These are phyloP conservation scores for Echeneis naucrates DNA, from an alignment of 2,797 vertebrate genomes.

Conservation along the genomic window DNA sequence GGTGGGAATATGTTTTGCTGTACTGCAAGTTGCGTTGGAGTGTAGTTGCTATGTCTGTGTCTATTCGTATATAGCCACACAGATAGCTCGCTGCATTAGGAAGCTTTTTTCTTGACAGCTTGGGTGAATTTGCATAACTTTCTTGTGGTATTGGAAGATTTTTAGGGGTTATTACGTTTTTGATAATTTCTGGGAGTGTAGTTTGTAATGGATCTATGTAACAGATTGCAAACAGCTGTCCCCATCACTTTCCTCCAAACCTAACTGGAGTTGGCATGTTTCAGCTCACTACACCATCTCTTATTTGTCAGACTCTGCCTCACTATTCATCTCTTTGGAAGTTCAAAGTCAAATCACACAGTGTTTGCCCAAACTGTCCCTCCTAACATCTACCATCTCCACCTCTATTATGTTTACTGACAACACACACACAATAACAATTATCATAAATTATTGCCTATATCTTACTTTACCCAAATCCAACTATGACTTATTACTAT, in stretches of 20 bases:
- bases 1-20: constrained; percentile 2
- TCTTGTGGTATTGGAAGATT: constrained; percentile 9
- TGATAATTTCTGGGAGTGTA: not conserved
- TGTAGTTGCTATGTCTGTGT: not conserved
- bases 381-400: not conserved
- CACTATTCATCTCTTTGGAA: constrained; percentile 26
- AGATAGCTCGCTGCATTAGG: not conserved
- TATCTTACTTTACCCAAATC: not conserved
- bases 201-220: constrained; percentile 24
- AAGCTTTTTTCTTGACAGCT: not conserved
- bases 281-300: constrained; percentile 43
- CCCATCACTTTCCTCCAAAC: constrained; percentile 13
- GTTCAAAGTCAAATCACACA: constrained; percentile 36
- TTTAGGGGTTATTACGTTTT: not conserved
- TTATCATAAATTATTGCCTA: not conserved
- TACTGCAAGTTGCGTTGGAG: not conserved
- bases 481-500: too few relatives aligned
- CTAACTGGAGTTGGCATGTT: constrained; percentile 21
- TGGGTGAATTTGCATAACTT: not conserved
- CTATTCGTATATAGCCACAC: not conserved
- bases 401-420: not conserved
- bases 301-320: constrained; percentile 33
- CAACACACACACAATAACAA: not conserved
- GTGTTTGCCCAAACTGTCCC: not conserved
- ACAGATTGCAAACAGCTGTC: constrained; percentile 47